Base-by-base conservation (phyloP, 1,140 invertebrate genomes). In the Lepidostoma basale region DNA sequence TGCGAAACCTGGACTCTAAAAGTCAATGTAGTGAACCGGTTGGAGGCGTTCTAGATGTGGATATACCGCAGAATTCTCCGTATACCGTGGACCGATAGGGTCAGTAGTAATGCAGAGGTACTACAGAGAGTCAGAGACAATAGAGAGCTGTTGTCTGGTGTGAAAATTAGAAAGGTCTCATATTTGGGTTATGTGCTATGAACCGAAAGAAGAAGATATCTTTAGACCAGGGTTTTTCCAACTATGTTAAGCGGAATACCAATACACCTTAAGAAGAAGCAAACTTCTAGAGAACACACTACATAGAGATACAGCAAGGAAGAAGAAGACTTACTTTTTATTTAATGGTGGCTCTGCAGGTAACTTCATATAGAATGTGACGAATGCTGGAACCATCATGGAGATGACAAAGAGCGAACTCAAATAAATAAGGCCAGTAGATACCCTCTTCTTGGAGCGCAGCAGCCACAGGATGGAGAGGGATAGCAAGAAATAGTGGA, bases 401-500 rank as follows among this genome's bases (percentile, higher is more conserved):
- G 81, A 76, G 1, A 63, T 36, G 5, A 58, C 10, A 0, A 76
- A 40, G 0, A 81, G n/a, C 1, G 77, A 12, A 1, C 69, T 73
- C 5, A 77, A 68, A 5, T 76, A 54, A 10, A 33, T 49, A 1
- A 62, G 12, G 1, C 74, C 65, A 1, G 78, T 44, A 0, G 77
- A 77, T 0, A 75, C 25, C 5, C 49, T 36, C 62, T 73, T 2
- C 3, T 26, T 73, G 67, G 67, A 77, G 23, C 77, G 81, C 26
- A 88, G 79, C 6, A 88, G 70, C 23, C 83, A 79, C 42, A 85
- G 81, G 16, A 90, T 74, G 1, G 89, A 70, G 1, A 89, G 80
- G 0, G 87, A 84, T 0, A 90, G 74, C 22, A 89, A 76, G 74
- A 89, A 91, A 74, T 88, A 89, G 76, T 92, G 90, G 77, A 91